These are phyloP conservation scores for Taphrorychus bicolor DNA, from an alignment of 2,888 invertebrate genomes.

Conservation along the genomic window DNA sequence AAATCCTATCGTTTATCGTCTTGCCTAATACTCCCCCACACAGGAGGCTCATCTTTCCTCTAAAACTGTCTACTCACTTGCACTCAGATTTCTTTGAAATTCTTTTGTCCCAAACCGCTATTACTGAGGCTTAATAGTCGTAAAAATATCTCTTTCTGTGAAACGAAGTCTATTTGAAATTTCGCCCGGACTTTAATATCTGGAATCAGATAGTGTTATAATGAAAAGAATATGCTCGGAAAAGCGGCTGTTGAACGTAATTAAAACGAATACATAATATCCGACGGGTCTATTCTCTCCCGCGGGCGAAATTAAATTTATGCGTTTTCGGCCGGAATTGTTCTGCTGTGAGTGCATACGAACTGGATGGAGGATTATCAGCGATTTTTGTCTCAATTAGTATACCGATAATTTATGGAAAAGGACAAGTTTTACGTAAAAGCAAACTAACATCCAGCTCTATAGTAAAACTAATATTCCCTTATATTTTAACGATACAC, in stretches of 20 bases:
- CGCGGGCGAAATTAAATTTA: not conserved
- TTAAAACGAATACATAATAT: constrained; percentile 14
- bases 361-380: not conserved
- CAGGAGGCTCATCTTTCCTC: too few relatives aligned
- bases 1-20: too few relatives aligned
- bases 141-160: constrained; percentile 28
- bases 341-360: not conserved
- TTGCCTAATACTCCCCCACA: too few relatives aligned
- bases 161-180: constrained; percentile 16
- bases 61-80: too few relatives aligned
- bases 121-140: constrained; percentile 18
- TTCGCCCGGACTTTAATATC: constrained; percentile 26
- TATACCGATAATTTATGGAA: too few relatives aligned
- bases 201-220: constrained; percentile 22
- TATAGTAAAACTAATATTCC: not conserved
- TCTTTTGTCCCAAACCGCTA: too few relatives aligned
- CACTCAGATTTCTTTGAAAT: too few relatives aligned
- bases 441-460: not conserved
- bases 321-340: not conserved
- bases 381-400: not conserved
- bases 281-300: not conserved
- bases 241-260: constrained; percentile 23
- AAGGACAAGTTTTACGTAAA: too few relatives aligned
- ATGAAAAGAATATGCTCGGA: constrained; percentile 25
- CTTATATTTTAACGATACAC: not conserved